Evolutionary conservation across 1,140 invertebrate genomes (phyloP).

Genomic region (Drosophila nannoptera): DNA sequence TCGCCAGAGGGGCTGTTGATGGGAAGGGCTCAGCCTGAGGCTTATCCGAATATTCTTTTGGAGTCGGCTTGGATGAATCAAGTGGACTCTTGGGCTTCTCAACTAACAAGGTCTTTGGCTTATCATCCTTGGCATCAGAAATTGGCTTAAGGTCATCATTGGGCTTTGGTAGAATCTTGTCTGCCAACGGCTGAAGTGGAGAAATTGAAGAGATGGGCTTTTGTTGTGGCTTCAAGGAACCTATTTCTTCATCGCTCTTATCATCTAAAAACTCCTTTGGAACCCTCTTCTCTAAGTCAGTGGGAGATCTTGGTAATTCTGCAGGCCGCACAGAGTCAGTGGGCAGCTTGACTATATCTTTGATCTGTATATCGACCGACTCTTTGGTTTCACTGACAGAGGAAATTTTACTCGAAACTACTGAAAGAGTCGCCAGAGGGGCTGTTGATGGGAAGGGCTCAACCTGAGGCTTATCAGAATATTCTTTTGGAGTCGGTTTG

Average conservation of each 20-base stretch:
- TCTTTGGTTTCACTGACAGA: neutral
- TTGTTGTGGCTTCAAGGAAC: constrained; percentile 8
- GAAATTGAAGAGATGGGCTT: neutral
- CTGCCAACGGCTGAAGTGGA: neutral
- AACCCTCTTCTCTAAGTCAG: constrained; percentile 15
- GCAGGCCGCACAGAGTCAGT: neutral
- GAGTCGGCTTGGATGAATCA: constrained; percentile 10
- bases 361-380: neutral
- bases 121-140: constrained; percentile 13
- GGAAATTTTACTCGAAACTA: neutral
- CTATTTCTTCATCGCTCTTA: constrained; percentile 20
- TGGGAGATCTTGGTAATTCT: constrained; percentile 11
- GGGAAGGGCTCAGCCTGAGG: neutral
- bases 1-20: neutral
- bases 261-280: constrained; percentile 15
- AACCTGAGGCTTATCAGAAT: neutral
- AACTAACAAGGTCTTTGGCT: constrained; percentile 9
- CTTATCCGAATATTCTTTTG: constrained; percentile 11
- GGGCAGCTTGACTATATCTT: constrained; percentile 3
- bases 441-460: neutral
- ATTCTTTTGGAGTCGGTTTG: constrained; percentile 7
- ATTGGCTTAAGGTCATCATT: constrained; percentile 10
- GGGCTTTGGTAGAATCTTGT: neutral
- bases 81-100: constrained; percentile 28
- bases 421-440: neutral